A percentile compares a stretch with the other conserved stretches of the same genome.
Evolutionary conservation across 2,888 invertebrate species (phyloP).

Genomic region (Ceratothoa steindachneri): DNA sequence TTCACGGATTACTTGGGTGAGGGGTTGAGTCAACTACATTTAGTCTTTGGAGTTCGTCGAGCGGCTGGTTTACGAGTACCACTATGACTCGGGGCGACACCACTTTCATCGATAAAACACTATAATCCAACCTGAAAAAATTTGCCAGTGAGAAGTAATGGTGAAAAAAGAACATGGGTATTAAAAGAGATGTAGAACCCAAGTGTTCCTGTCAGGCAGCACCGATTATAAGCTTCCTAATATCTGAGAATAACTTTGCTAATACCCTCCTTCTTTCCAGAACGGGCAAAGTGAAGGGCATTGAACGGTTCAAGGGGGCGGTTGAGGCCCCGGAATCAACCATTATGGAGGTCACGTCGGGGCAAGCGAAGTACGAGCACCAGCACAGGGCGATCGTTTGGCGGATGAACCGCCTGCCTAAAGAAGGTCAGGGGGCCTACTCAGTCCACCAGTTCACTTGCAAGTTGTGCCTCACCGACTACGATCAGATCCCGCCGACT

Average conservation of each 20-base stretch:
- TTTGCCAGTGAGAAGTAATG: no score
- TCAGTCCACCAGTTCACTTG: conserved; percentile 94
- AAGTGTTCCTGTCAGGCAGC: background rate
- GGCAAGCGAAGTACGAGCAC: conserved; percentile 90
- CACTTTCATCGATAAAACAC: no score
- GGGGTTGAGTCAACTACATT: no score
- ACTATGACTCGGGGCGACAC: no score
- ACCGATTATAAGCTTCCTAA: no score
- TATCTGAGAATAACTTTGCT: no score
- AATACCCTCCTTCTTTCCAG: conserved; percentile 52
- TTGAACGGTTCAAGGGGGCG: conserved; percentile 84
- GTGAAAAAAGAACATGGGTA: background rate
- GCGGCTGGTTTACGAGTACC: no score
- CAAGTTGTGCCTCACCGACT: conserved; percentile 89
- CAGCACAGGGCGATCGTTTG: conserved; percentile 95
- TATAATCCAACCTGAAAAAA: no score
- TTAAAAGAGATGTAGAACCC: background rate
- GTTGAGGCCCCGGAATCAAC: conserved; percentile 83
- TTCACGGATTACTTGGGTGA: no score
- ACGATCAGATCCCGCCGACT: conserved; percentile 93
- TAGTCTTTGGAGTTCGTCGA: no score
- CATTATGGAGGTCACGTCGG: conserved; percentile 66
- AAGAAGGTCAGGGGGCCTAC: conserved; percentile 98
- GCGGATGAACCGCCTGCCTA: conserved; percentile 94
- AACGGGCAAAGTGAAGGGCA: conserved; percentile 87